Percentiles rank a stretch among this genome's conserved stretches.
Conservation (phyloP, 2,113 vertebrate genomes). For the Myiozetetes cayanensis region DNA sequence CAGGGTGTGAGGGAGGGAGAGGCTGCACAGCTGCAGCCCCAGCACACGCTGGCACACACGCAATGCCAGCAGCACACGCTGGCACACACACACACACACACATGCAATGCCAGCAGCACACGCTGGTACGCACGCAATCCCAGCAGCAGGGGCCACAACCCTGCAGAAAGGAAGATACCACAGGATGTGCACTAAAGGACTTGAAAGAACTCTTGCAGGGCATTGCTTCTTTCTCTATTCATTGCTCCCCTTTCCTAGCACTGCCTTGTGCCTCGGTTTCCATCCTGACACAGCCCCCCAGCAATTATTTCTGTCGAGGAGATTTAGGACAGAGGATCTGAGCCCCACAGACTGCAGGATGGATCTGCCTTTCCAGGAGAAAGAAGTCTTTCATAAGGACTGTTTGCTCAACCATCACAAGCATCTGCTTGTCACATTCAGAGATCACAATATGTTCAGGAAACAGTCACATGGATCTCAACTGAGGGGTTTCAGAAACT, state of each 20-base stretch:
- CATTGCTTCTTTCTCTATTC: not conserved
- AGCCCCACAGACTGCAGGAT: conserved; percentile 7
- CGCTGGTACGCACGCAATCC: not conserved
- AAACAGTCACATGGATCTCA: conserved; percentile 29
- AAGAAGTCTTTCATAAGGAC: conserved; percentile 11
- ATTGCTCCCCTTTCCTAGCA: not conserved
- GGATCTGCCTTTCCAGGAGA: conserved; percentile 24
- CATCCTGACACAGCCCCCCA: not conserved
- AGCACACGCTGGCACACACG: not conserved
- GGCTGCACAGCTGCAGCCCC: not conserved
- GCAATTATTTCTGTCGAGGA: not conserved
- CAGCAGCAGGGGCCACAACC: not conserved
- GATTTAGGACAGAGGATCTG: not conserved
- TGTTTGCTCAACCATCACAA: conserved; percentile 7
- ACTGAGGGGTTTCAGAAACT: conserved; percentile 11
- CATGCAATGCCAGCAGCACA: too few species aligned
- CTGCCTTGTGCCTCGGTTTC: not conserved
- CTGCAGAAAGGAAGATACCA: not conserved
- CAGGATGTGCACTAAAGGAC: not conserved
- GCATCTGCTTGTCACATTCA: conserved; percentile 54
- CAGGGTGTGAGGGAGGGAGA: not conserved
- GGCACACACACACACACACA: too few species aligned
- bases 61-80: not conserved
- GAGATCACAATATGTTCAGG: conserved; percentile 28
- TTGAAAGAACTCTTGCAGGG: not conserved